phyloP scores from a whole-genome alignment of 2,888 invertebrate species.

The Habrosyne pyritoides region DNA sequence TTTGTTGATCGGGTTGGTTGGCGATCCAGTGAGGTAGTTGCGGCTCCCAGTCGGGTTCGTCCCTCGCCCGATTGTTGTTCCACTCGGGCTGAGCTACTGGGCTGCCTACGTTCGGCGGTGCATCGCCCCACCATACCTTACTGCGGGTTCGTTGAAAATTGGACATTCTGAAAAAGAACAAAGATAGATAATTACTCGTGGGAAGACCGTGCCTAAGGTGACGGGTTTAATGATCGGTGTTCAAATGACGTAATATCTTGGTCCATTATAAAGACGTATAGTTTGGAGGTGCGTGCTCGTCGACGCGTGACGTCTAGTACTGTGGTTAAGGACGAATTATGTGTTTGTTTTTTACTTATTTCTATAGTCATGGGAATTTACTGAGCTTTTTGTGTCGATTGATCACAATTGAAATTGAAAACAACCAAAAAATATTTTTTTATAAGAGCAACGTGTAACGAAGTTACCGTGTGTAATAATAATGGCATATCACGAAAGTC shows the following conservation, averaged over 20 bases:
- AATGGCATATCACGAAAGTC: conserved; percentile 45
- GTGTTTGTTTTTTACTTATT: conserved; percentile 56
- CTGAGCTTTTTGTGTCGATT: conserved; percentile 43
- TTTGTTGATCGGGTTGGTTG: conserved; percentile 69
- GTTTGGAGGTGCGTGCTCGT: conserved; percentile 57
- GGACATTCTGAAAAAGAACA: conserved; percentile 83
- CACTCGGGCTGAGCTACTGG: conserved; percentile 66
- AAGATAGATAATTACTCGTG: conserved; percentile 64
- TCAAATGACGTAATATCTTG: conserved; percentile 72
- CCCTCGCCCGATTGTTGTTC: conserved; percentile 56
- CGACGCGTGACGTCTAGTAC: conserved; percentile 63
- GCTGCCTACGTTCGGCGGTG: conserved; percentile 70
- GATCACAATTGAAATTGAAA: conserved; percentile 41
- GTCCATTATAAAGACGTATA: conserved; percentile 61
- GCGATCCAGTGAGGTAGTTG: conserved; percentile 81
- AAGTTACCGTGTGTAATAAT: conserved; percentile 43
- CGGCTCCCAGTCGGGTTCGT: conserved; percentile 77
- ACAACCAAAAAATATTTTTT: conserved; percentile 16
- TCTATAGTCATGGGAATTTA: conserved; percentile 63
- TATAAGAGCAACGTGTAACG: conserved; percentile 18
- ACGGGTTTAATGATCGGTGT: conserved; percentile 65
- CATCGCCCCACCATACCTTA: conserved; percentile 87
- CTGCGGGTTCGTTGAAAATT: conserved; percentile 87
- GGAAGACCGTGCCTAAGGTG: conserved; percentile 57
- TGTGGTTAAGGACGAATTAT: conserved; percentile 58